Conservation (phyloP, 1,140 invertebrate species). For the Andricus grossulariae region DNA sequence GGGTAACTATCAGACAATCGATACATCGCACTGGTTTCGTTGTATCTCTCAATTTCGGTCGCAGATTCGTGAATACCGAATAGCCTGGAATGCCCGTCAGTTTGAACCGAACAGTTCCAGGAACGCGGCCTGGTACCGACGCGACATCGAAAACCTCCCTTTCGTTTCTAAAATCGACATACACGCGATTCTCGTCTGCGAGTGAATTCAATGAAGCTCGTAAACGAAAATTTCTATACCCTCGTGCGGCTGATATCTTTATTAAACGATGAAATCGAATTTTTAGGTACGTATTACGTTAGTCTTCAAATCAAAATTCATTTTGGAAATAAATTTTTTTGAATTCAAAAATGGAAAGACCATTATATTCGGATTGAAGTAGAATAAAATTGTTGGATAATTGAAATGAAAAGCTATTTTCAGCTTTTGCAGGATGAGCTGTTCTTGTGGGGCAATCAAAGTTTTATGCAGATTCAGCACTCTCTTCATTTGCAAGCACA, state of each 20-base stretch:
- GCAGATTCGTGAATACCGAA: slow-evolving; percentile 72
- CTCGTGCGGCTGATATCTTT: not conserved
- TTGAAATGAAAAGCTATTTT: slow-evolving; percentile 18
- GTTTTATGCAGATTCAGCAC: slow-evolving; percentile 20
- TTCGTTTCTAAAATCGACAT: slow-evolving; percentile 44
- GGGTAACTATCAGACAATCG: slow-evolving; percentile 72
- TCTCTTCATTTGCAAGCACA: slow-evolving; percentile 27
- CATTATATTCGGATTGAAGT: too few species aligned
- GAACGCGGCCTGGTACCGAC: slow-evolving; percentile 69
- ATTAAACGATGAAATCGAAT: not conserved
- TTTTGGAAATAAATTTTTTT: not conserved
- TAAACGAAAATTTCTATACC: not conserved
- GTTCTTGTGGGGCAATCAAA: slow-evolving; percentile 19
- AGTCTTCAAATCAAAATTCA: not conserved
- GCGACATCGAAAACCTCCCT: slow-evolving; percentile 45
- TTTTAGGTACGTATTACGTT: not conserved
- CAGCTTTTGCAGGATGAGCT: slow-evolving; percentile 21
- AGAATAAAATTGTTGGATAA: not conserved
- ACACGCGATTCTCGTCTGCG: slow-evolving; percentile 37
- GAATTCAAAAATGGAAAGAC: too few species aligned
- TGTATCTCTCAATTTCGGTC: slow-evolving; percentile 72
- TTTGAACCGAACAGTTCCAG: slow-evolving; percentile 64
- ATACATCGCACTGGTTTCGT: slow-evolving; percentile 69
- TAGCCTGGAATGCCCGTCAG: slow-evolving; percentile 60
- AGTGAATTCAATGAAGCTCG: not conserved